phyloP scores from a whole-genome alignment of 2,797 vertebrate species.

The Manis crassicaudata region DNA sequence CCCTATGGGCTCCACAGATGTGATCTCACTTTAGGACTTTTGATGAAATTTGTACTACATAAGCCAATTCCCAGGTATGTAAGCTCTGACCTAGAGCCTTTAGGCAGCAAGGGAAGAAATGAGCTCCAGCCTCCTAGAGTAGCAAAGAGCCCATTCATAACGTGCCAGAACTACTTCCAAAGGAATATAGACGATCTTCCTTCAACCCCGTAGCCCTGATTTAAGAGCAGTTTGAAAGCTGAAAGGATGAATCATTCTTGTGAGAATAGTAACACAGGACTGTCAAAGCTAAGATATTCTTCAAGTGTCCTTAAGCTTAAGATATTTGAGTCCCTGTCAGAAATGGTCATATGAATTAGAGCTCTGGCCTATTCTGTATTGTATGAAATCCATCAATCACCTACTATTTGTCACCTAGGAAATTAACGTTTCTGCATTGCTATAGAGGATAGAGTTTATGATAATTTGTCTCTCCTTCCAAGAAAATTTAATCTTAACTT shows the following conservation, averaged over 20 bases:
- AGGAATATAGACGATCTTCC: background rate
- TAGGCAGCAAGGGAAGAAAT: background rate
- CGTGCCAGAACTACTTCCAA: background rate
- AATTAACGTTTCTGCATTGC: background rate
- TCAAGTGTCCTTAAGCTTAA: slow-evolving; percentile 16
- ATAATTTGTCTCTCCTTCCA: background rate
- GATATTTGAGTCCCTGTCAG: slow-evolving; percentile 18
- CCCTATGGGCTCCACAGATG: background rate
- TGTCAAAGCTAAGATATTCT: background rate
- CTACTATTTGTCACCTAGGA: background rate
- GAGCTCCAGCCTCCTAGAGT: background rate
- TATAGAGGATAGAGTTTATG: background rate
- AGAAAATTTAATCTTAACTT: background rate
- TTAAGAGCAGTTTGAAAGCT: slow-evolving; percentile 33
- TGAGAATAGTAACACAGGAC: background rate
- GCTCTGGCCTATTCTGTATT: background rate
- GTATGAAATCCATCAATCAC: background rate
- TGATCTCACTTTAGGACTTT: background rate
- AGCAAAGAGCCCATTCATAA: background rate
- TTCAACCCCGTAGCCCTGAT: background rate
- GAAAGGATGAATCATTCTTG: slow-evolving; percentile 6
- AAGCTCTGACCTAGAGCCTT: background rate
- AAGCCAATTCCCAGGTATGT: background rate
- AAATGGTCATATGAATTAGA: slow-evolving; percentile 3
- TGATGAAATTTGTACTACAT: background rate